Percentiles rank a stretch among this genome's conserved stretches.
Evolutionary conservation across 2,113 vertebrate species (phyloP).

Genomic region (Recurvirostra avosetta): DNA sequence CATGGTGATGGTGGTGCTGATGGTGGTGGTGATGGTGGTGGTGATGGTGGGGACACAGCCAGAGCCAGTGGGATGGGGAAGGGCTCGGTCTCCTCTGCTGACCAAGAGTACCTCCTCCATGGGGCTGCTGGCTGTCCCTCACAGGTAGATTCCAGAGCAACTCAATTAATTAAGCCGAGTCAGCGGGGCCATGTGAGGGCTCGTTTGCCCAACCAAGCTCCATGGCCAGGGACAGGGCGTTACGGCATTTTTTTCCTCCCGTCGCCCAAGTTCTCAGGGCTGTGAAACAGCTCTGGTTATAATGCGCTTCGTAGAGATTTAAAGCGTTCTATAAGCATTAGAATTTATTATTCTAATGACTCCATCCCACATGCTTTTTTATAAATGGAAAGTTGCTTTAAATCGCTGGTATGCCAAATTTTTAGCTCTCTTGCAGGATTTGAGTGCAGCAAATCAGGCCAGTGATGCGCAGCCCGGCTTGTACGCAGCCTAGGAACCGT

Average conservation of each 20-base stretch:
- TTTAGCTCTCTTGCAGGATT: not conserved
- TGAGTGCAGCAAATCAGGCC: not conserved
- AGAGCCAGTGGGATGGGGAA: not conserved
- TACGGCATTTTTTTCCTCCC: not conserved
- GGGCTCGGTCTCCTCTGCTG: not conserved
- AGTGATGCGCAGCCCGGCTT: not conserved
- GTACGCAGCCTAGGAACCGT: fast-evolving
- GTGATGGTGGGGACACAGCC: not conserved
- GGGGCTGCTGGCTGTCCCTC: not conserved
- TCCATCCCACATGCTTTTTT: not conserved
- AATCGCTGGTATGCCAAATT: not conserved
- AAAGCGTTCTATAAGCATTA: not conserved
- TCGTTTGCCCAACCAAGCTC: not conserved
- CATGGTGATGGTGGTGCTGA: no score
- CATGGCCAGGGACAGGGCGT: not conserved
- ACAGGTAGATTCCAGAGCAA: not conserved
- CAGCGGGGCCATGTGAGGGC: fast-evolving
- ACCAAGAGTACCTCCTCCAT: not conserved
- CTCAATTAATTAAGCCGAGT: not conserved
- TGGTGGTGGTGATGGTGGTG: no score
- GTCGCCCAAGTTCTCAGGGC: fast-evolving
- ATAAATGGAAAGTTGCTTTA: not conserved
- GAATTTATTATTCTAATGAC: not conserved
- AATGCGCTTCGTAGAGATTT: fast-evolving
- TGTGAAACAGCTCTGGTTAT: not conserved